Base-by-base conservation (phyloP, 2,888 invertebrate genomes). In the Minunthozetes semirufus region DNA sequence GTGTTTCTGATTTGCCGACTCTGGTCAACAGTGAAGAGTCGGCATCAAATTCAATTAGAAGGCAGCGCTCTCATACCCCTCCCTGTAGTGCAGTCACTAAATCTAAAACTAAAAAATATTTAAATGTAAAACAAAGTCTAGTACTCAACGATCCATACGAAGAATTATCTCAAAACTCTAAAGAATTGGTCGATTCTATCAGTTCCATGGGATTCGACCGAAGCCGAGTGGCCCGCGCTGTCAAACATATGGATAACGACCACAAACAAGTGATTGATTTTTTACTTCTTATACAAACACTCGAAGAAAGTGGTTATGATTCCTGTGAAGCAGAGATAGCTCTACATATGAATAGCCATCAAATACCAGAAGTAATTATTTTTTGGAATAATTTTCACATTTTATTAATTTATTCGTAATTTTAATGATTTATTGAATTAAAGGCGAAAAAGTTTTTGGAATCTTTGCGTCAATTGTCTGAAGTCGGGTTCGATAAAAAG, bases 151-250 rank as follows among this genome's bases (percentile, higher is more conserved):
- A 81, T 78, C 80, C 81, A 0, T 82, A 81, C 77, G 72, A 77
- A 74, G 81, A 81, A 76, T 82, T 88, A 79, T 83, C 87, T 38
- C 82, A 84, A 15, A 85, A 87, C 72, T 84, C 87, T 75, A 89
- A 90, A 82, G 86, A 85, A 53, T 85, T 92, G 81, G 91, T 90
- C 73, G 86, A 87, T 80, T 88, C 88, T 78, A 88, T 94, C 76
- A 88, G 89, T 80, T 87, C 88, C 77, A 95, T 95, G 94, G 95
- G 95, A 0, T 95, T 95, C 82, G 89, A 92, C 0, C 82, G 90
- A 72, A 87, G 89, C 76, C 87, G 92, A 82, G 92, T 92, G 22
- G 89, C 90, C 6, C 87, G 92, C 80, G 90, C 91, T n/a, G 90
- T 90, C 79, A 87, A 88, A 79, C 85, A 89, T 72, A 85, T 92